Conservation (phyloP, 2,888 invertebrate genomes). For the Limenitis camilla region DNA sequence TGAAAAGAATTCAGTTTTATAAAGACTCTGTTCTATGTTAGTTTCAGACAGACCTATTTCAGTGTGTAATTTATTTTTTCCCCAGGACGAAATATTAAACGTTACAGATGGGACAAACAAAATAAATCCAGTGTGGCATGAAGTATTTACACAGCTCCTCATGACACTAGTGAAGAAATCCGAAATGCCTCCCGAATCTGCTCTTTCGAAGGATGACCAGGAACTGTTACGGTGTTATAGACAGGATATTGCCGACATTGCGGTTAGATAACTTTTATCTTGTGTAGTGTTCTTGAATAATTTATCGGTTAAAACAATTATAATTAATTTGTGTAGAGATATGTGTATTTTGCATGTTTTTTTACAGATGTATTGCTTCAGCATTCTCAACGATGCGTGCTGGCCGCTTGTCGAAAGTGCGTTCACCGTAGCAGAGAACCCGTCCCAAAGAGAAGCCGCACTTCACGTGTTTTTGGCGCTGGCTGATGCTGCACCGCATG, state of each 20-base stretch:
- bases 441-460: slow-evolving; percentile 66
- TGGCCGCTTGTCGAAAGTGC: slow-evolving; percentile 80
- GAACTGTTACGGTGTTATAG: slow-evolving; percentile 91
- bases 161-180: slow-evolving; percentile 86
- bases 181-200: slow-evolving; percentile 78
- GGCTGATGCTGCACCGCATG: slow-evolving; percentile 64
- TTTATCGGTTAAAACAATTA: no score
- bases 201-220: slow-evolving; percentile 84
- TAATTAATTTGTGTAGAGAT: no score
- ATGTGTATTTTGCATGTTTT: no score
- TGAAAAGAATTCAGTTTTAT: no score
- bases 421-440: slow-evolving; percentile 76
- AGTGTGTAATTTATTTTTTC: neutral
- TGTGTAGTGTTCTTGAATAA: no score
- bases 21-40: no score
- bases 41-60: neutral
- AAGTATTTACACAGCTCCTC: slow-evolving; percentile 86
- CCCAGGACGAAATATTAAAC: slow-evolving; percentile 77
- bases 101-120: slow-evolving; percentile 43
- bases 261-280: slow-evolving; percentile 65
- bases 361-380: slow-evolving; percentile 88
- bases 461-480: slow-evolving; percentile 72
- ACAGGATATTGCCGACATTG: slow-evolving; percentile 89
- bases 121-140: slow-evolving; percentile 76
- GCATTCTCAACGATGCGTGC: slow-evolving; percentile 83